Conservation (phyloP, 2,797 vertebrate genomes). For the Menidia menidia region DNA sequence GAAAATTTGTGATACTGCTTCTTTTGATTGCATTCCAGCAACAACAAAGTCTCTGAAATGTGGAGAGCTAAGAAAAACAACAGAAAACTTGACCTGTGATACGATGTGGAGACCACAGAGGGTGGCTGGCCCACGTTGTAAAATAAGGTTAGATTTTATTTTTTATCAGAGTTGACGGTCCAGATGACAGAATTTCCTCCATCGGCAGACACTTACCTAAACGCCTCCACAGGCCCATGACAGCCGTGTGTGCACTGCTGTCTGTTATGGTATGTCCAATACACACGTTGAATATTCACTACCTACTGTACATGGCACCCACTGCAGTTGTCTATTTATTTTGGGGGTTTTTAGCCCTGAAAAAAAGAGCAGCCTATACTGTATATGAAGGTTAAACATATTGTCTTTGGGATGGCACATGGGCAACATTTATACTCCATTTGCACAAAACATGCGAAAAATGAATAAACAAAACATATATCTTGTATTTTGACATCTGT, state of each 20-base stretch:
- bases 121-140: constrained; percentile 1
- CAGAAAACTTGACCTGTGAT: not conserved
- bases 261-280: constrained; percentile 24
- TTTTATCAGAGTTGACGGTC: constrained; percentile 35
- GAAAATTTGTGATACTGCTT: not conserved
- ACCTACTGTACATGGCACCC: too few species aligned
- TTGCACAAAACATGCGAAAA: not conserved
- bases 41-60: not conserved
- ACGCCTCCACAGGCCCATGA: constrained; percentile 25
- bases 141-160: constrained; percentile 26
- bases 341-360: not conserved
- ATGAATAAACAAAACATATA: not conserved
- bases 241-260: constrained; percentile 15
- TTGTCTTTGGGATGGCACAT: not conserved
- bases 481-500: too few species aligned
- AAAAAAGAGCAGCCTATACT: not conserved
- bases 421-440: not conserved
- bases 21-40: not conserved
- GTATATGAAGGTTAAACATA: too few species aligned
- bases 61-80: not conserved
- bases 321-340: too few species aligned
- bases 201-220: constrained; percentile 31
- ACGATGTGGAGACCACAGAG: not conserved
- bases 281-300: constrained; percentile 10
- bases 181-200: constrained; percentile 42